Percentiles rank a stretch among this genome's conserved stretches.
Evolutionary conservation across 2,113 vertebrate species (phyloP).

Genomic region (Phasianus colchicus): DNA sequence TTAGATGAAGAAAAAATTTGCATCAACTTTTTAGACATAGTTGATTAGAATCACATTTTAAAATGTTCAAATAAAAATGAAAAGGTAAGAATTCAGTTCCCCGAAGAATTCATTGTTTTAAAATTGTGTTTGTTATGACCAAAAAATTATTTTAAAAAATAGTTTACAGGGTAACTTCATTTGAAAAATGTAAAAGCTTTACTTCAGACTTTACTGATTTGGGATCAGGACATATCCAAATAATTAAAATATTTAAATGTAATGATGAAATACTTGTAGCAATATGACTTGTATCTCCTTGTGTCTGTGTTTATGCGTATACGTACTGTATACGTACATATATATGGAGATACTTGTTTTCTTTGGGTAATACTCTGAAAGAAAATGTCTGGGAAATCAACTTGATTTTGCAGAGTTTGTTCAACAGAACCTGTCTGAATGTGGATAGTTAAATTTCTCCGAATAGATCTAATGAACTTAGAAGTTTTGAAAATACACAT

Average conservation of each 20-base stretch:
- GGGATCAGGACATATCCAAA: not conserved
- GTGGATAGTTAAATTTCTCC: not conserved
- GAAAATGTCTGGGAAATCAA: not conserved
- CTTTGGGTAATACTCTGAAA: not conserved
- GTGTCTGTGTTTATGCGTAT: not conserved
- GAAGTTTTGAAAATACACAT: not conserved
- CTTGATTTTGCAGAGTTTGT: not conserved
- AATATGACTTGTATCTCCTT: not conserved
- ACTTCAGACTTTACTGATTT: not conserved
- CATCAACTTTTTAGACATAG: not conserved
- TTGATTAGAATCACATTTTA: not conserved
- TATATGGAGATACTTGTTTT: not conserved
- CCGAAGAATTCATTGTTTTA: not conserved
- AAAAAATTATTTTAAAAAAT: not conserved
- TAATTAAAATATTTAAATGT: not conserved
- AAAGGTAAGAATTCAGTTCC: not conserved
- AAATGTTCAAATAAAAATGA: not conserved
- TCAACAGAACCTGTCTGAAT: not conserved
- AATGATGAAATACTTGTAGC: not conserved
- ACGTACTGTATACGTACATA: fast-evolving
- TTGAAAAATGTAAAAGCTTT: not conserved
- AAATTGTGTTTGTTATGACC: not conserved
- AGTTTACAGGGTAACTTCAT: not conserved
- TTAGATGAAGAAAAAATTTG: not conserved
- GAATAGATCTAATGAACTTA: not conserved